Conservation (phyloP, 2,113 vertebrate genomes). For the Malurus cyaneus region DNA sequence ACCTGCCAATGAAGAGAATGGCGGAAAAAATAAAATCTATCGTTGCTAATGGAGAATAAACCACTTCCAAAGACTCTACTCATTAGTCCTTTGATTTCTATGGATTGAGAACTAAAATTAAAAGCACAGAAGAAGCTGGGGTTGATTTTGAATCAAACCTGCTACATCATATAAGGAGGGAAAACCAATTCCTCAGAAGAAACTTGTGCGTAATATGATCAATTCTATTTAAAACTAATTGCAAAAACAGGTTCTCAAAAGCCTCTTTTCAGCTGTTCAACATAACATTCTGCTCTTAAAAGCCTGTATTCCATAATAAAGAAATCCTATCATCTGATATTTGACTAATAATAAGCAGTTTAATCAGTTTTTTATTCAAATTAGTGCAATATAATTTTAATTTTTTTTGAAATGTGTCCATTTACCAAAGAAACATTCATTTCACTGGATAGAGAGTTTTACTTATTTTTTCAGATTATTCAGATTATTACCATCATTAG, state of each 20-base stretch:
- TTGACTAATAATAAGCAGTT: not conserved
- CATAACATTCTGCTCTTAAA: not conserved
- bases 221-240: not conserved
- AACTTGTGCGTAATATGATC: not conserved
- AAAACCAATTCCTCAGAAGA: conserved; percentile 26
- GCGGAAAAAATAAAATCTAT: not conserved
- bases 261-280: not conserved
- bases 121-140: conserved; percentile 21
- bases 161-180: not conserved
- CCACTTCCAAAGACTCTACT: conserved; percentile 25
- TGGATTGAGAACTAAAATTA: conserved; percentile 15
- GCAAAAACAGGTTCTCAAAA: not conserved
- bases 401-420: not conserved
- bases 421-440: conserved; percentile 29
- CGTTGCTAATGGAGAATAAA: conserved; percentile 29
- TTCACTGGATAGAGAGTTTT: conserved; percentile 18
- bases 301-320: not conserved
- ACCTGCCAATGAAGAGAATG: not conserved
- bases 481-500: not conserved
- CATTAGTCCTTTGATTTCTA: conserved; percentile 24
- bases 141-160: conserved; percentile 10
- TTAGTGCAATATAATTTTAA: conserved; percentile 33
- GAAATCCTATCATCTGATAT: not conserved
- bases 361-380: not conserved
- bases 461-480: not conserved